A percentile compares a stretch with the other conserved stretches of the same genome.
Conservation (phyloP, 2,113 vertebrate species). For the Phasianus colchicus region DNA sequence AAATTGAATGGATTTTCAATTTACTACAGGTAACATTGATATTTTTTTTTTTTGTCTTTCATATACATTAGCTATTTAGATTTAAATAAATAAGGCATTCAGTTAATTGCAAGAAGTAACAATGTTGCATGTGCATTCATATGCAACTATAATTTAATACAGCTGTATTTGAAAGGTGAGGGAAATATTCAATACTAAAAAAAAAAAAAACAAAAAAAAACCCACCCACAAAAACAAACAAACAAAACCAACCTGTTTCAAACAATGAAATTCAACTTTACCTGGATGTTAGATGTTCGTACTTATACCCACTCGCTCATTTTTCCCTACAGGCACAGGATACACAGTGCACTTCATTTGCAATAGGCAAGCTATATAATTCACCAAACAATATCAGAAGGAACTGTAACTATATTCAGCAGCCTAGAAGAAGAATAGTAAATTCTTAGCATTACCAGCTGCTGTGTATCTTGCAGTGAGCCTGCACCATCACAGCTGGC, state of each 20-base stretch:
- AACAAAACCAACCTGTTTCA: neutral
- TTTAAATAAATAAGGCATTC: neutral
- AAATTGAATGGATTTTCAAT: slow-evolving; percentile 18
- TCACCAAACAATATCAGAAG: neutral
- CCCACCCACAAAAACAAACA: too few species aligned
- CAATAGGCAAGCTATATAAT: neutral
- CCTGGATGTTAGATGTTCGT: neutral
- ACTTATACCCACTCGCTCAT: neutral
- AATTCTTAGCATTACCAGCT: neutral
- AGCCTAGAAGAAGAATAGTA: neutral
- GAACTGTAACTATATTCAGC: neutral
- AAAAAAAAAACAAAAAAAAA: neutral
- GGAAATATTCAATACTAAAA: neutral
- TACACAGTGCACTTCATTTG: neutral
- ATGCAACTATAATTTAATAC: neutral
- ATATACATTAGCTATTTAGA: neutral
- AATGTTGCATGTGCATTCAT: neutral
- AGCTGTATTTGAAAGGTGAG: neutral
- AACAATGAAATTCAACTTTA: neutral
- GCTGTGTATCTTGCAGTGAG: neutral
- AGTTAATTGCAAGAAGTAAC: neutral
- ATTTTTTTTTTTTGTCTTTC: neutral
- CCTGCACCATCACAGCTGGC: rapidly evolving
- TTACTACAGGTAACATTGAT: neutral
- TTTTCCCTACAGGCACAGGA: neutral